These are phyloP conservation scores for Elaphurus davidianus DNA, from an alignment of 2,113 vertebrate species.

Conservation along the genomic window DNA sequence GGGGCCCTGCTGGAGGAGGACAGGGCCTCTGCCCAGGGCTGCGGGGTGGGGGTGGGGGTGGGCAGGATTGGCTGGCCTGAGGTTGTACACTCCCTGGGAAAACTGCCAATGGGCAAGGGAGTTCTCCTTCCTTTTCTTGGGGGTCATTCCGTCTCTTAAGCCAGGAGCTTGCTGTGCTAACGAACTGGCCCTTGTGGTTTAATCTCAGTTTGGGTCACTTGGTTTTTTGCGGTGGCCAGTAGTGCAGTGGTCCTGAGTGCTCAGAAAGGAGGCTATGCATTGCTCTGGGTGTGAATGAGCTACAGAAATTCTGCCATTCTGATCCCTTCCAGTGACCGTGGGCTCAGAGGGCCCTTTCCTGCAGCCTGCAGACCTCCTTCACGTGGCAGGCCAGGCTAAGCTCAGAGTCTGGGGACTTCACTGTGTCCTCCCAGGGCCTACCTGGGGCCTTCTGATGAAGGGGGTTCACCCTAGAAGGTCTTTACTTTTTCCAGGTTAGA, in stretches of 20 bases:
- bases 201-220: background rate
- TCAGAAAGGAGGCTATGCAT: background rate
- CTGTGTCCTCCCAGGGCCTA: background rate
- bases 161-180: background rate
- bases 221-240: background rate
- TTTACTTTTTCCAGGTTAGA: background rate
- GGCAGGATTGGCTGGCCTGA: background rate
- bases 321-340: accelerated
- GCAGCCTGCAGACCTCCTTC: too few species aligned
- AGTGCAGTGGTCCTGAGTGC: accelerated
- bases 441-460: background rate
- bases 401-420: background rate
- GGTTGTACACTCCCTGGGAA: background rate
- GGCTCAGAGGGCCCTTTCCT: too few species aligned
- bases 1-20: background rate
- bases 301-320: background rate
- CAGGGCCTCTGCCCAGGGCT: background rate
- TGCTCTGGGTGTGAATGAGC: too few species aligned
- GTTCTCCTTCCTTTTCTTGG: background rate
- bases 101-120: too few species aligned
- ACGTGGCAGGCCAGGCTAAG: background rate
- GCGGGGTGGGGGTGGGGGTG: background rate
- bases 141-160: background rate
- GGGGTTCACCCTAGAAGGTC: background rate
- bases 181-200: background rate